Conservation (phyloP, 1,140 invertebrate species). For the Anagrus nilaparvatae region DNA sequence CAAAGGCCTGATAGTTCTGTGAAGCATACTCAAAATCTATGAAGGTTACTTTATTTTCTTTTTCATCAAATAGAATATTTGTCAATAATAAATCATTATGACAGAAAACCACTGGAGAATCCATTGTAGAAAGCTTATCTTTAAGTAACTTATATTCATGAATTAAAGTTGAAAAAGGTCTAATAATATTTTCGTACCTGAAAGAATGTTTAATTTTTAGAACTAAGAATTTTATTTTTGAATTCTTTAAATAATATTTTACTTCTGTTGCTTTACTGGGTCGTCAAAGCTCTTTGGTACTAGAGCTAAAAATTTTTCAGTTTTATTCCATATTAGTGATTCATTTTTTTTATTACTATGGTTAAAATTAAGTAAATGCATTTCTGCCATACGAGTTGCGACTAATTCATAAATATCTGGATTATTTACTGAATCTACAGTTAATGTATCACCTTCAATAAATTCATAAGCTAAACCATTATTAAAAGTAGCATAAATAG, state of each 20-base stretch:
- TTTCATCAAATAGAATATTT: slow-evolving; percentile 80
- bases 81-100: slow-evolving; percentile 95
- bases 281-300: slow-evolving; percentile 56
- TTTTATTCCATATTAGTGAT: slow-evolving; percentile 64
- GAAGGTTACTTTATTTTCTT: slow-evolving; percentile 68
- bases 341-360: slow-evolving; percentile 36
- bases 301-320: slow-evolving; percentile 62
- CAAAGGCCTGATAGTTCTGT: slow-evolving; percentile 90
- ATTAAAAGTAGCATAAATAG: slow-evolving; percentile 81
- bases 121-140: slow-evolving; percentile 49
- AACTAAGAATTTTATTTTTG: slow-evolving; percentile 5
- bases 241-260: slow-evolving; percentile 8
- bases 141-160: slow-evolving; percentile 62
- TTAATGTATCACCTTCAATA: slow-evolving; percentile 72
- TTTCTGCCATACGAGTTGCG: slow-evolving; percentile 67
- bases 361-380: slow-evolving; percentile 70
- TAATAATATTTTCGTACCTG: slow-evolving; percentile 61
- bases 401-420: slow-evolving; percentile 64
- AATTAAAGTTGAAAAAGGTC: slow-evolving; percentile 53
- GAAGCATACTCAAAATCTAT: slow-evolving; percentile 97
- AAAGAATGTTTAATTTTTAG: slow-evolving; percentile 21
- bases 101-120: slow-evolving; percentile 84
- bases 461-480: slow-evolving; percentile 94
- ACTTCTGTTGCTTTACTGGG: slow-evolving; percentile 54
- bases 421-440: slow-evolving; percentile 56